These are phyloP conservation scores for Balaeniceps rex DNA, from an alignment of 2,113 vertebrate genomes.

Conservation along the genomic window DNA sequence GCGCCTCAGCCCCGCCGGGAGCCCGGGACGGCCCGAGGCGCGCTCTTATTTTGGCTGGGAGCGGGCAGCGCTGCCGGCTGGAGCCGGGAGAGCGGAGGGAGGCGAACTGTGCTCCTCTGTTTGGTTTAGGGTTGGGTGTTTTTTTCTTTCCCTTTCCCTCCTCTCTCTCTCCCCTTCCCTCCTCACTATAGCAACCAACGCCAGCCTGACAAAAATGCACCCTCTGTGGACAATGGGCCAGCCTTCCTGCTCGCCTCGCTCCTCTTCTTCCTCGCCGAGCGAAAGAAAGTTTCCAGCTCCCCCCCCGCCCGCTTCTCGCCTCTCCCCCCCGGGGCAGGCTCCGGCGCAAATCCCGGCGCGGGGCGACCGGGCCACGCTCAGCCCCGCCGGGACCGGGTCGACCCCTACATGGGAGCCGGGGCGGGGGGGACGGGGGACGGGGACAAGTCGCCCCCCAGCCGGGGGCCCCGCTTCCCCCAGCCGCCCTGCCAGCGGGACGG, in stretches of 20 bases:
- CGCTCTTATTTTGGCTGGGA: constrained; percentile 76
- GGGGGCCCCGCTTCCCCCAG: background rate
- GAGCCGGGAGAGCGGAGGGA: constrained; percentile 45
- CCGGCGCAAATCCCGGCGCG: background rate
- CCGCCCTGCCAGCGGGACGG: background rate
- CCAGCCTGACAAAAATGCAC: constrained; percentile 89
- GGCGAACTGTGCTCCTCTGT: constrained; percentile 84
- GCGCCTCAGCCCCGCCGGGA: background rate
- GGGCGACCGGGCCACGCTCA: background rate
- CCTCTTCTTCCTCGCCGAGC: constrained; percentile 57
- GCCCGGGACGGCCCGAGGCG: background rate
- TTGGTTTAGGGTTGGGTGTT: constrained; percentile 67
- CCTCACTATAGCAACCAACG: constrained; percentile 95
- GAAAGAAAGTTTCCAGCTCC: constrained; percentile 26
- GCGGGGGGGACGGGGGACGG: background rate
- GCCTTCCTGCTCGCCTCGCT: constrained; percentile 73
- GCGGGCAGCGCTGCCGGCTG: constrained; percentile 50
- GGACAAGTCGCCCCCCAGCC: background rate
- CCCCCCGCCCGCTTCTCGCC: background rate
- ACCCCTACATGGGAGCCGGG: background rate
- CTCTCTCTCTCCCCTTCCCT: constrained; percentile 73
- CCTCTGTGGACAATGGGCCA: constrained; percentile 91
- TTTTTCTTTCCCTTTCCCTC: background rate
- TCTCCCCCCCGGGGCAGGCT: background rate
- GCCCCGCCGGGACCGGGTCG: background rate